Conservation (phyloP, 2,113 vertebrate species). For the Hypanus sabinus region DNA sequence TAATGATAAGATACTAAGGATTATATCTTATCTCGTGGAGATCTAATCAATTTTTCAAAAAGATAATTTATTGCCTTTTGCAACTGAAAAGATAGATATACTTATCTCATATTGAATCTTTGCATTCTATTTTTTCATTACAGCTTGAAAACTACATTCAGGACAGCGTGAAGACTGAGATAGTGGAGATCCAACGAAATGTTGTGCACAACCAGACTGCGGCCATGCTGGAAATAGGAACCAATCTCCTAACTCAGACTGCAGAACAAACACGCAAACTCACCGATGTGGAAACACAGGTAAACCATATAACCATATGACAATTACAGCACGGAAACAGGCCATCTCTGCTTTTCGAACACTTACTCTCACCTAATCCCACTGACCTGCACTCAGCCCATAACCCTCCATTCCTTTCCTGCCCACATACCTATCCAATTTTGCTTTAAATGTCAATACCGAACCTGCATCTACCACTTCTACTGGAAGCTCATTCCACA, state of each 20-base stretch:
- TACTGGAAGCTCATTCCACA: no score
- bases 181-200: constrained; percentile 54
- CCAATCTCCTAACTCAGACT: constrained; percentile 61
- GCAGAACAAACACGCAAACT: constrained; percentile 67
- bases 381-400: no score
- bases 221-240: constrained; percentile 62
- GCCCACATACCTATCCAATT: no score
- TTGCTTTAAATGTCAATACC: no score
- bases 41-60: neutral
- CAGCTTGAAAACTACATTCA: constrained; percentile 66
- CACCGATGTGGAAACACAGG: constrained; percentile 63
- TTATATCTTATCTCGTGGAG: no score
- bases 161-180: constrained; percentile 55
- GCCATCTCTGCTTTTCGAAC: no score
- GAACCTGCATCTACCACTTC: no score
- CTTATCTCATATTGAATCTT: neutral
- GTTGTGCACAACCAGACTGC: constrained; percentile 57
- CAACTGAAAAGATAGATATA: neutral
- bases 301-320: no score
- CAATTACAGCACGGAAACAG: no score
- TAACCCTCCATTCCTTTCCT: no score
- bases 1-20: neutral
- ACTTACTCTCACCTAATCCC: no score
- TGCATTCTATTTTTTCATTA: fast-evolving
- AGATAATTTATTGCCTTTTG: neutral